Evolutionary conservation across 2,797 vertebrate genomes (phyloP), one percentile per base, ranked within the genome.

Genomic region (Staurois parvus): DNA sequence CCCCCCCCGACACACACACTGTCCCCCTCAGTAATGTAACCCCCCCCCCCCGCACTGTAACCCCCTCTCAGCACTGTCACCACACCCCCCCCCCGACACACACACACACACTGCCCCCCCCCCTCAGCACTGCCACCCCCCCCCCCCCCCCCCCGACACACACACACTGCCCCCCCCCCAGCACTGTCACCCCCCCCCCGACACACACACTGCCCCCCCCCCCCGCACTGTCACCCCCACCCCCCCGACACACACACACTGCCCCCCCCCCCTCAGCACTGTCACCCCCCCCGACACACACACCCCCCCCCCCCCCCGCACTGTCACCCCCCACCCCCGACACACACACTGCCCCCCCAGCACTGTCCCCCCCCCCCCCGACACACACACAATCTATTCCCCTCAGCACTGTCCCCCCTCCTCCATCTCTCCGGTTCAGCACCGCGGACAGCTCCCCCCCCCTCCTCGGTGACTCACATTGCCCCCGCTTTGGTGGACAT

Each of bases 401-500:
- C 88, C 89, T 87, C 89, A 76, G 88, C 87, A 24, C 34, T 11
- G 24, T 4, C 59, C 89, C 90, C 90, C 88, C 84, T 87, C 88
- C 82, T n/a, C 37, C n/a, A n/a, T 1, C n/a, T 26, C 3, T 29
- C 52, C 70, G 1, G 9, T 17, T n/a, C 70, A 74, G 81, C 64
- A 68, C 81, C 74, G 90, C 95, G 97, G 97, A 64, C 89, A 79
- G 72, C 83, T 88, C 73, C 95, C 2, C 34, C 8, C 34, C 2
- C 34, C n/a, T 34, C n/a, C n/a, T n/a, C n/a, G n/a, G n/a, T 37
- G 34, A 97, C 98, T 98, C 94, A 99, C 98, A 99, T 93, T 99
- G 98, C 92, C 98, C 98, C 98, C 92, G 98, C 97, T 93, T 98
- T 99, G 90, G 98, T 99, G 92, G 98, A 99, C 98, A 99, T 99